A percentile compares a stretch with the other conserved stretches of the same genome.
Conservation (phyloP, 2,888 invertebrate species). For the Argyresthia goedartella region DNA sequence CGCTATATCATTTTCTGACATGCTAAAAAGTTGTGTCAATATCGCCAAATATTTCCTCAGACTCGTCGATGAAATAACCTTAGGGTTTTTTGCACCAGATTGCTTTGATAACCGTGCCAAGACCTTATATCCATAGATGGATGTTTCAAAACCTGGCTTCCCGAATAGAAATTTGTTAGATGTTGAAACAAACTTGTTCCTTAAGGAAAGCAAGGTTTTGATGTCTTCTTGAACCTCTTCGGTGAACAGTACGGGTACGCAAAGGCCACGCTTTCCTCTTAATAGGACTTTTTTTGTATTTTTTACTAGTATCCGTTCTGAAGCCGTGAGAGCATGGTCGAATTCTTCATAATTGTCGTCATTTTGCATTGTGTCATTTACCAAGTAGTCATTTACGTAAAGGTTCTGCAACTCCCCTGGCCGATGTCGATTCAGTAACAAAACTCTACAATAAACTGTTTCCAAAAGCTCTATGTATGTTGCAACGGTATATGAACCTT, state of each 20-base stretch:
- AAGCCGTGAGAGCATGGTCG: slow-evolving; percentile 12
- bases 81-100: slow-evolving; percentile 21
- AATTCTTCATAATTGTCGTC: slow-evolving; percentile 17
- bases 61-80: slow-evolving; percentile 20
- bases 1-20: slow-evolving; percentile 15
- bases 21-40: slow-evolving; percentile 7
- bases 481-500: background rate
- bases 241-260: slow-evolving; percentile 21
- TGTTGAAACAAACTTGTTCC: slow-evolving; percentile 1
- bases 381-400: slow-evolving; percentile 10
- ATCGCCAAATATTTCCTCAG: slow-evolving; percentile 22
- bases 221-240: slow-evolving; percentile 16
- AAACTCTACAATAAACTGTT: background rate
- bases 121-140: slow-evolving; percentile 22
- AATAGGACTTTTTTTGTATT: slow-evolving; percentile 21
- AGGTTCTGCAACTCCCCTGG: slow-evolving; percentile 5
- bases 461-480: background rate
- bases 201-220: slow-evolving; percentile 7
- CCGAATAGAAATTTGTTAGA: slow-evolving; percentile 5
- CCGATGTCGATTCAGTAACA: background rate
- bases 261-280: slow-evolving; percentile 20
- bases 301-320: slow-evolving; percentile 18
- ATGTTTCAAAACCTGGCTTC: slow-evolving; percentile 8
- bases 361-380: slow-evolving; percentile 9
- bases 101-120: slow-evolving; percentile 17